Evolutionary conservation across 2,113 vertebrate genomes (phyloP), one percentile per base, ranked within the genome.

Genomic region (Paedocypris sp.): DNA sequence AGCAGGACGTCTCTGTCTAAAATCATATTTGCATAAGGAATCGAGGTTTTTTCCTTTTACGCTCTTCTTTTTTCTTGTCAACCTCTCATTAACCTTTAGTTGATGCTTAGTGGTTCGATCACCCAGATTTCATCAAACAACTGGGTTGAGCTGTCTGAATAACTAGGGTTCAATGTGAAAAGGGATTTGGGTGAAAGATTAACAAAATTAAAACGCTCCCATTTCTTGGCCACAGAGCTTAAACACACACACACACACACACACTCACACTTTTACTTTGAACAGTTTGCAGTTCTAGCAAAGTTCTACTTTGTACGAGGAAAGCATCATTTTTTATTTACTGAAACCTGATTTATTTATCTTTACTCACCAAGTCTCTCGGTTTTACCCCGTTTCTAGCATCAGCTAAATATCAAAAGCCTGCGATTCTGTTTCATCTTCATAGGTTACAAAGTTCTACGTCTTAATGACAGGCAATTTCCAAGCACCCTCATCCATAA

Each of bases 41-140:
- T 63, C 36, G 41, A 54, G 62, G 56, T 74, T 80, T 74, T n/a
- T 70, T 69, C 64, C 72, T 67, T 79, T 72, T 75, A 64, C 70
- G 32, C 57, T 13, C 60, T 75, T 77, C 71, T 75, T 70, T 72
- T 43, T 39, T 74, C 68, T 71, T 76, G 77, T 84, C 81, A 85
- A 85, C 84, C 82, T 81, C 78, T 75, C 69, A 83, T 83, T 86
- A 85, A 82, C 84, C 79, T 81, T 77, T 78, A n/a, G n/a, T n/a
- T n/a, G n/a, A n/a, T 66, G 65, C 79, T 80, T 81, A 81, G 77
- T 73, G 75, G 62, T 57, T 71, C 71, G 62, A 58, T 74, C 75
- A 72, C 66, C 53, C 67, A 70, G 72, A 46, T 60, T 81, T 79
- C 62, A 78, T 79, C 72, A 70, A 64, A 73, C 70, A 71, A 67